Conservation (phyloP, 2,113 vertebrate species). For the Orientallactaga bullata region DNA sequence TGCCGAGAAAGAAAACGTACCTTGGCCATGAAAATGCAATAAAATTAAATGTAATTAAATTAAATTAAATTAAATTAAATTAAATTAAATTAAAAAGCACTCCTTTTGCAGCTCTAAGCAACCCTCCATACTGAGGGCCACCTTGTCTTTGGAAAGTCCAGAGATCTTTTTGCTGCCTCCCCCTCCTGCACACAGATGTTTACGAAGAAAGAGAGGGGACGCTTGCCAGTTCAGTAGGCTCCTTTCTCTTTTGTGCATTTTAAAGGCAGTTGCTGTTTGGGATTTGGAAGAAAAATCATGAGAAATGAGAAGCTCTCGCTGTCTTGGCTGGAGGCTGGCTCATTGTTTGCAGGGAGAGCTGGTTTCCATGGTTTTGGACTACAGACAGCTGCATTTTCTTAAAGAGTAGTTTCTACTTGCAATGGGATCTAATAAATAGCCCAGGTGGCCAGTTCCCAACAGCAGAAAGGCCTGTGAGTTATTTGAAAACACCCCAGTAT, state of each 20-base stretch:
- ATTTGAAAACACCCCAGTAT: conserved; percentile 58
- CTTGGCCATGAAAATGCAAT: conserved; percentile 53
- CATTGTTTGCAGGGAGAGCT: conserved; percentile 84
- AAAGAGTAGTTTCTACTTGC: conserved; percentile 84
- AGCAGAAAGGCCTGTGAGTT: conserved; percentile 60
- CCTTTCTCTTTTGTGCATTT: conserved; percentile 80
- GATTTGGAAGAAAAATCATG: conserved; percentile 82
- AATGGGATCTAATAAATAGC: conserved; percentile 84
- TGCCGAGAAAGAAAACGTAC: conserved; percentile 65
- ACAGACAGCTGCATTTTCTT: conserved; percentile 78
- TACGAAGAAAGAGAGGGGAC: conserved; percentile 59
- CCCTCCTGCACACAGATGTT: conserved; percentile 58
- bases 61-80: neutral
- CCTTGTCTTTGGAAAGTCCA: conserved; percentile 62
- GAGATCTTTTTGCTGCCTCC: conserved; percentile 60
- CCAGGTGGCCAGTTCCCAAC: conserved; percentile 81
- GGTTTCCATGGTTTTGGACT: conserved; percentile 84
- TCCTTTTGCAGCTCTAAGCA: neutral
- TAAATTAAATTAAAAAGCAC: neutral
- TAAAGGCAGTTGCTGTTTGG: conserved; percentile 82
- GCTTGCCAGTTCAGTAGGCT: conserved; percentile 84
- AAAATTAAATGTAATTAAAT: no score
- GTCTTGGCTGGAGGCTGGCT: conserved; percentile 80
- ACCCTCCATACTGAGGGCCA: conserved; percentile 11
- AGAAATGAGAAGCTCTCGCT: conserved; percentile 81